Evolutionary conservation across 2,797 vertebrate species (phyloP).

Genomic region (Neostethus bicornis): DNA sequence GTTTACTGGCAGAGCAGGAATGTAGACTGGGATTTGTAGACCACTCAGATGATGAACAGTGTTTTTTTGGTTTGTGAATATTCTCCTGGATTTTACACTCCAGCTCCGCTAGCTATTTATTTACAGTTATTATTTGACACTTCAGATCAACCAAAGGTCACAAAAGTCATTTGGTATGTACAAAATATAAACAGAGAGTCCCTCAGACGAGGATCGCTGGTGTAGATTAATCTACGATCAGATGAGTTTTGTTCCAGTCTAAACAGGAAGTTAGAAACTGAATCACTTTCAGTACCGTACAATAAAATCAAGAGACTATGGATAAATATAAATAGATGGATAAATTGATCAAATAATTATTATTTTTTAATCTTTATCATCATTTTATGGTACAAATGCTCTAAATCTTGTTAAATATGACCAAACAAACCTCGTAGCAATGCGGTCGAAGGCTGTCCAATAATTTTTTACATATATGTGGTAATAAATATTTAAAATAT

Average conservation of each 20-base stretch:
- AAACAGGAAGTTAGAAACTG: background rate
- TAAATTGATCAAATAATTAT: too few species aligned
- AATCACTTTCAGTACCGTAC: too few species aligned
- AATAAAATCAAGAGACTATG: too few species aligned
- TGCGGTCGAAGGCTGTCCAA: too few species aligned
- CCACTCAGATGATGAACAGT: conserved; percentile 58
- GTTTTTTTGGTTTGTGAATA: conserved; percentile 53
- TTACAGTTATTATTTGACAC: conserved; percentile 43
- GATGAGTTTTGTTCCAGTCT: conserved; percentile 53
- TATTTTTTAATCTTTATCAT: too few species aligned
- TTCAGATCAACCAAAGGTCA: conserved; percentile 4
- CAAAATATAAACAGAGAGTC: background rate
- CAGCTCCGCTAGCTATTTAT: conserved; percentile 36
- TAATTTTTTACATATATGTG: too few species aligned
- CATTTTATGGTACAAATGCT: too few species aligned
- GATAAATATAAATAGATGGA: too few species aligned
- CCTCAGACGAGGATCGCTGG: conserved; percentile 19
- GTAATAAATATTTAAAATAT: too few species aligned
- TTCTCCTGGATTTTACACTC: conserved; percentile 6
- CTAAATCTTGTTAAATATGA: too few species aligned
- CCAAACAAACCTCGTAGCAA: too few species aligned
- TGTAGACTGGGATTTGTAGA: conserved; percentile 54
- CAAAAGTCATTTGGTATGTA: conserved; percentile 9
- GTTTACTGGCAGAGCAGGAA: conserved; percentile 54
- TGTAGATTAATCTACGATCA: conserved; percentile 28